A percentile compares a stretch with the other conserved stretches of the same genome.
Conservation (phyloP, 2,113 vertebrate genomes). For the Carassius auratus region DNA sequence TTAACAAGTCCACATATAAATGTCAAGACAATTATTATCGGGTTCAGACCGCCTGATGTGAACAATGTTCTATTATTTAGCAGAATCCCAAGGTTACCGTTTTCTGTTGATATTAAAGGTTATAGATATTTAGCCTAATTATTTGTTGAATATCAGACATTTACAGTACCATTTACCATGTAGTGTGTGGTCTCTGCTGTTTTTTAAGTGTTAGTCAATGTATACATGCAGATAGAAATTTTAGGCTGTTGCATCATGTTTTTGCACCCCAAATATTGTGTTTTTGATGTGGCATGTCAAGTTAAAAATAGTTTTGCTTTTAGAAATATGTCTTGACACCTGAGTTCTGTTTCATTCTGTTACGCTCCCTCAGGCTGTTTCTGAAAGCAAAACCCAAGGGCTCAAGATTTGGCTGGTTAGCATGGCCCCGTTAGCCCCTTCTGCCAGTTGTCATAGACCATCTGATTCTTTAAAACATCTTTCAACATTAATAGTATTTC, state of each 20-base stretch:
- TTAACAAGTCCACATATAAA: constrained; percentile 6
- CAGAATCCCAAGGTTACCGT: background rate
- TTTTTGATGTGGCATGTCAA: constrained; percentile 29
- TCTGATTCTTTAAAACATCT: background rate
- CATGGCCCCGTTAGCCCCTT: background rate
- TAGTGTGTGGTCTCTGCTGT: background rate
- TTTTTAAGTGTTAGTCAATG: background rate
- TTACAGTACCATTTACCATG: background rate
- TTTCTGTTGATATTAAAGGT: background rate
- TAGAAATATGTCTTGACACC: background rate
- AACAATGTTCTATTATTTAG: background rate
- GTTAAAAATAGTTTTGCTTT: constrained; percentile 22
- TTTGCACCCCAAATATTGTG: background rate
- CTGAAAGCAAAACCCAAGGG: background rate
- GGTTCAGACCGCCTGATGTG: background rate
- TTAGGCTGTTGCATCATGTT: background rate
- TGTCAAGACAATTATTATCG: constrained; percentile 7
- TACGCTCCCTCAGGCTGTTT: background rate
- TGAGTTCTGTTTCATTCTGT: constrained; percentile 12
- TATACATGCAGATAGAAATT: constrained; percentile 4
- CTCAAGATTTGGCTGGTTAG: background rate
- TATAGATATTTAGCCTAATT: constrained; percentile 4
- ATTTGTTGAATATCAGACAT: background rate
- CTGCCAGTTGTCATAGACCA: background rate
- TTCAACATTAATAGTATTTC: background rate